phyloP scores from a whole-genome alignment of 92 coral and sea anemone genomes.

The Epizoanthus illoricatus region DNA sequence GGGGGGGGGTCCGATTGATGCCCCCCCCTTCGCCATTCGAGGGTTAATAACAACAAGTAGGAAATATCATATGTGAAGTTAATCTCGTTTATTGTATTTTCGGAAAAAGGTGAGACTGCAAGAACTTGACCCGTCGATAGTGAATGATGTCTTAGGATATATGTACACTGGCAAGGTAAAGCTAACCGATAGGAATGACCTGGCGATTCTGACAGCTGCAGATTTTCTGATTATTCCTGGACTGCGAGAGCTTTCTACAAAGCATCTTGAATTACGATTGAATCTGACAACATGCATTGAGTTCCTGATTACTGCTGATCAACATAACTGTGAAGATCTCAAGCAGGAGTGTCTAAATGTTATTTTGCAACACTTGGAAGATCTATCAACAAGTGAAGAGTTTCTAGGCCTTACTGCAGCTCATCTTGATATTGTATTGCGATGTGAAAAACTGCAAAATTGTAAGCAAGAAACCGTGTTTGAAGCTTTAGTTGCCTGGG shows the following conservation, averaged over 20 bases:
- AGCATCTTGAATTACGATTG: constrained; percentile 14
- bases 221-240: constrained; percentile 27
- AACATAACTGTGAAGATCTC: constrained; percentile 18
- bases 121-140: constrained; percentile 15
- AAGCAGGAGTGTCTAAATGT: constrained; percentile 15
- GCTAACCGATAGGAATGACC: background rate
- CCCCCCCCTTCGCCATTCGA: too few relatives aligned
- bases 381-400: constrained; percentile 13
- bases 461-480: constrained; percentile 32
- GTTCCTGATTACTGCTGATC: constrained; percentile 15
- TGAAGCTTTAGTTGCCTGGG: constrained; percentile 24
- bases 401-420: constrained; percentile 3
- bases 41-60: too few relatives aligned
- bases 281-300: constrained; percentile 15
- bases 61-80: too few relatives aligned
- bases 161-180: constrained; percentile 28
- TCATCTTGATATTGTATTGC: constrained; percentile 12
- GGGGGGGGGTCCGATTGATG: too few relatives aligned
- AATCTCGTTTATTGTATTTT: too few relatives aligned
- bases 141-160: constrained; percentile 17
- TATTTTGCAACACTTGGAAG: background rate
- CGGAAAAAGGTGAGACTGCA: constrained; percentile 13
- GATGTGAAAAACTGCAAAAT: constrained; percentile 16
- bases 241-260: constrained; percentile 9
- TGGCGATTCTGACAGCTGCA: constrained; percentile 24